Conservation (phyloP, 1,140 invertebrate genomes). For the Adoxophyes honmai region DNA sequence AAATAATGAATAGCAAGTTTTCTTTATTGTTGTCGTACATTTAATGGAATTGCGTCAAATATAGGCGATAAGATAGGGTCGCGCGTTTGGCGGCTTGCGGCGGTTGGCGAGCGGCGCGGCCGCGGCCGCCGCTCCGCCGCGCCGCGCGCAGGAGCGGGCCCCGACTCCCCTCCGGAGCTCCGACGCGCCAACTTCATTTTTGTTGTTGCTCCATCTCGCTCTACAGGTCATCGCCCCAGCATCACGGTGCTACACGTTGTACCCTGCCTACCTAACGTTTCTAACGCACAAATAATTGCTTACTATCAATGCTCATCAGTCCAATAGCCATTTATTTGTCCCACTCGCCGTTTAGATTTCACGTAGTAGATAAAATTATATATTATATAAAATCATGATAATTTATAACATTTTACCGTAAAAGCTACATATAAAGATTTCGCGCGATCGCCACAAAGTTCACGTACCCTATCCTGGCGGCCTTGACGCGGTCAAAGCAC, state of each 20-base stretch:
- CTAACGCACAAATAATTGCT: neutral
- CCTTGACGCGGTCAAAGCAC: constrained; percentile 61
- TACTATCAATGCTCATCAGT: neutral
- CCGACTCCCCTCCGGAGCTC: constrained; percentile 9
- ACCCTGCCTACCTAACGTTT: neutral
- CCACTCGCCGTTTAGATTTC: too few relatives aligned
- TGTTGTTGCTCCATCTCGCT: constrained; percentile 71
- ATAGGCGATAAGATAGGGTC: neutral
- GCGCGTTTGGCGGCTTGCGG: neutral
- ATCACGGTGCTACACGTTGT: constrained; percentile 43
- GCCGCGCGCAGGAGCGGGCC: neutral
- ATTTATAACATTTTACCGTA: neutral
- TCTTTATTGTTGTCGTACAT: too few relatives aligned
- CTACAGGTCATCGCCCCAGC: constrained; percentile 69
- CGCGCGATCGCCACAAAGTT: constrained; percentile 40
- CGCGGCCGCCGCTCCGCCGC: neutral
- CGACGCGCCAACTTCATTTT: constrained; percentile 67
- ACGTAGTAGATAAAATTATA: too few relatives aligned
- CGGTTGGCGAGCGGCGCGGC: neutral
- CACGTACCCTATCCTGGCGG: constrained; percentile 50
- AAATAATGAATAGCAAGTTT: too few relatives aligned
- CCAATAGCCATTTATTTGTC: too few relatives aligned
- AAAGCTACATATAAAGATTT: constrained; percentile 18
- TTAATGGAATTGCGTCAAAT: neutral
- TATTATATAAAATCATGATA: neutral